These are phyloP conservation scores for Phasianus colchicus DNA, from an alignment of 2,113 vertebrate genomes.

Conservation along the genomic window DNA sequence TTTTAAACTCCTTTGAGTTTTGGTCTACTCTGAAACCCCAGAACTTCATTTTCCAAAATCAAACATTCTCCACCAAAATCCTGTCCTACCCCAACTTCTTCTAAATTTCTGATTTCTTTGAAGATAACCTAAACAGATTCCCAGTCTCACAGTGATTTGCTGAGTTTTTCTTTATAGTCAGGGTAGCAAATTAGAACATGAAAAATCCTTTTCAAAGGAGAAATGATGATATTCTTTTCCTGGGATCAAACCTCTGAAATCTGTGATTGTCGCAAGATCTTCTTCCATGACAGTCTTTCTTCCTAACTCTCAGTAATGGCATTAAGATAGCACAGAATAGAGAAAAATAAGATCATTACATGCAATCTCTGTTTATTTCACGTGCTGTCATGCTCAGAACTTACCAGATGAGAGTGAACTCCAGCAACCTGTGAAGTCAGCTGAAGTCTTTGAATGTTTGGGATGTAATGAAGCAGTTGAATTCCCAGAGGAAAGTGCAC, in stretches of 20 bases:
- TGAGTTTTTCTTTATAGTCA: background rate
- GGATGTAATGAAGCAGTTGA: constrained; percentile 13
- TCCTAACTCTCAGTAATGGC: background rate
- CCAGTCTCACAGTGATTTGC: background rate
- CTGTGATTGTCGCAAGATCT: background rate
- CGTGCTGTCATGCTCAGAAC: constrained; percentile 38
- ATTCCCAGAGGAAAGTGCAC: background rate
- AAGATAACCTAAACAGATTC: background rate
- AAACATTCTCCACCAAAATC: background rate
- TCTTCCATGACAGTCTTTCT: background rate
- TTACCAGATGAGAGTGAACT: constrained; percentile 29
- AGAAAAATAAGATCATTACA: background rate
- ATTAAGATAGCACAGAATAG: constrained; percentile 2
- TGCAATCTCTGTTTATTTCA: background rate
- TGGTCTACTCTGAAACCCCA: constrained; percentile 37
- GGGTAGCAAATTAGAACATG: background rate
- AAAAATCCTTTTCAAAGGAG: background rate
- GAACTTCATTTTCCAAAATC: background rate
- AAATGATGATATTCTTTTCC: background rate
- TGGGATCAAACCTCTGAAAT: background rate
- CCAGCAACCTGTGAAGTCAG: constrained; percentile 24
- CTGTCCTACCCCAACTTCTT: background rate
- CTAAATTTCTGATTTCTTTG: background rate
- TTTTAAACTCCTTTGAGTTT: constrained; percentile 22
- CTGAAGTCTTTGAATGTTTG: background rate